Base-by-base conservation (phyloP, 92 coral and sea anemone species). In the Umimayanthus chanpuru region DNA sequence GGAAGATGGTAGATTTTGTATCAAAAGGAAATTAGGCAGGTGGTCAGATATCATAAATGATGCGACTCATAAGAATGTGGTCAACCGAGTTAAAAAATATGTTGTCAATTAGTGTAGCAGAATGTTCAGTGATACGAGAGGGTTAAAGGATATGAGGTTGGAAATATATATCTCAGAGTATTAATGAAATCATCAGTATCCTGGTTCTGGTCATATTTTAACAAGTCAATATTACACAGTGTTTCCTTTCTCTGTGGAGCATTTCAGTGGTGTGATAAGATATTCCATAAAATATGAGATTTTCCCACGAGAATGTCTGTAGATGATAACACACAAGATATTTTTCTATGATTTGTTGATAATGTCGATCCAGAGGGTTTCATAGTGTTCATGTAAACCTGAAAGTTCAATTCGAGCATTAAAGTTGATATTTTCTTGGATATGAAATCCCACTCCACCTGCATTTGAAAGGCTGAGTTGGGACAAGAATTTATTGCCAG, bases 101-200 rank as follows among this genome's bases (percentile, higher is more conserved):
- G 36, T 32, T 32, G 36, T 32, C 36, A 32, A 32, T 32, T 32
- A 32, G 36, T 32, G 36, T 32, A 32, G 36, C 36, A 32, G 36
- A 32, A 32, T 89, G 92, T 20, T 89, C 40, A 40, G 89, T 86
- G 11, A 89, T 89, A 71, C 92, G 55, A 26, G 89, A 85, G 28
- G 92, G 92, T 77, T 76, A 84, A 56, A 76, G 56, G 5, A 86
- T 86, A 18, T 90, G 90, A 53, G 92, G 92, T 39, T 78, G 85
- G 79, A 86, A 90, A 50, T 64, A 26, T 56, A 5, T 77, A 2
- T 2, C 86, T 86, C 7, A 85, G 82, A 38, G 16, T 28, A 28
- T 11, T 26, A 26, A 32, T 32, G 36, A 32, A 32, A 32, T 32
- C 36, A 32, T 32, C 36, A 32, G 36, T 32, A 32, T 32, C 12